Evolutionary conservation across 2,113 vertebrate genomes (phyloP).

Genomic region (Pachyramphus minor): DNA sequence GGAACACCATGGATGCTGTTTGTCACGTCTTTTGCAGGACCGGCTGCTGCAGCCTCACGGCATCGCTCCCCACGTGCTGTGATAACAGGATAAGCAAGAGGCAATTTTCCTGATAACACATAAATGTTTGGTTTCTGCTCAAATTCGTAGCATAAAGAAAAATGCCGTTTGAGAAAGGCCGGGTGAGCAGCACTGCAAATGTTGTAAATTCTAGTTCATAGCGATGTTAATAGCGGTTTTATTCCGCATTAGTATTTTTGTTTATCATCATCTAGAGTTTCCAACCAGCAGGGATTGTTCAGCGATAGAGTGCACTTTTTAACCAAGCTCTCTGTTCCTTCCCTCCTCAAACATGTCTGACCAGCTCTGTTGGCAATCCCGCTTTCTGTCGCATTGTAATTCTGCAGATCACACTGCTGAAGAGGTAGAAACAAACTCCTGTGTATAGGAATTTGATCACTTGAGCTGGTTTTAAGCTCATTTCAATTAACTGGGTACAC

Average conservation of each 20-base stretch:
- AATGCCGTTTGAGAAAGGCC: neutral
- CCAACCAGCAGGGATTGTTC: neutral
- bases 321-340: neutral
- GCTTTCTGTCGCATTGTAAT: neutral
- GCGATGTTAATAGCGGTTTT: neutral
- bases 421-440: neutral
- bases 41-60: neutral
- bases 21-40: neutral
- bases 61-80: neutral
- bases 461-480: conserved; percentile 39
- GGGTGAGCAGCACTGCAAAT: neutral
- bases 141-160: neutral
- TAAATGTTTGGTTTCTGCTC: neutral
- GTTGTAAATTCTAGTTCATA: neutral
- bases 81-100: neutral
- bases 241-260: neutral
- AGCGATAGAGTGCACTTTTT: neutral
- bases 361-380: neutral
- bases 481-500: conserved; percentile 55
- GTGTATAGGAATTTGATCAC: neutral
- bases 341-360: neutral
- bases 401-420: neutral
- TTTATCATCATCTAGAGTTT: neutral
- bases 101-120: neutral
- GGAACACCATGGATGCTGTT: neutral